phyloP scores from a whole-genome alignment of 2,113 vertebrate genomes.

The Passer montanus region DNA sequence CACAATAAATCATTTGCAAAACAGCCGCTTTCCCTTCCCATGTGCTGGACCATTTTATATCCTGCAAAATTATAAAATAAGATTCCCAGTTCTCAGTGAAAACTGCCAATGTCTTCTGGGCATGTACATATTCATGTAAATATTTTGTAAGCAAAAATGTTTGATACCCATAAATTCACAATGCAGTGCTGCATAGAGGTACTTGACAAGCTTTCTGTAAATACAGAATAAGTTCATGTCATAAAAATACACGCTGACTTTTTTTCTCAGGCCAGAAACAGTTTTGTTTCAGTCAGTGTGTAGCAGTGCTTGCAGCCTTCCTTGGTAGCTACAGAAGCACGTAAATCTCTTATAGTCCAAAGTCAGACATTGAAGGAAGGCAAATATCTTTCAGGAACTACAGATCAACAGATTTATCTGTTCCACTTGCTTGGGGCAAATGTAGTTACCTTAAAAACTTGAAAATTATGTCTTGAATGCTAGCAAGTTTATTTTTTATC shows the following conservation, averaged over 20 bases:
- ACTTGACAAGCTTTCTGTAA: conserved; percentile 7
- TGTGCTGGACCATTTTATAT: background rate
- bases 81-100: background rate
- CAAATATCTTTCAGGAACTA: background rate
- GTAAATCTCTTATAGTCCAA: background rate
- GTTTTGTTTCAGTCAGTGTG: background rate
- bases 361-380: background rate
- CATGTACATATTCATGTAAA: background rate
- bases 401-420: conserved; percentile 3
- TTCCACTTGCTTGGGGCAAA: background rate
- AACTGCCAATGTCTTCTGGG: background rate
- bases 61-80: background rate
- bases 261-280: background rate
- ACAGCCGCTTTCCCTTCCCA: background rate
- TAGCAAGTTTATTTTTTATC: conserved; percentile 50
- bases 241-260: background rate
- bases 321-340: background rate
- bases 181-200: background rate
- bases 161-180: background rate
- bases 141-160: background rate
- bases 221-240: background rate
- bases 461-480: background rate
- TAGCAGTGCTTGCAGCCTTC: background rate
- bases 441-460: conserved; percentile 19
- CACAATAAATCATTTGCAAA: background rate